Base-by-base conservation (phyloP, 2,888 invertebrate genomes). In the Antheraea assamensis region DNA sequence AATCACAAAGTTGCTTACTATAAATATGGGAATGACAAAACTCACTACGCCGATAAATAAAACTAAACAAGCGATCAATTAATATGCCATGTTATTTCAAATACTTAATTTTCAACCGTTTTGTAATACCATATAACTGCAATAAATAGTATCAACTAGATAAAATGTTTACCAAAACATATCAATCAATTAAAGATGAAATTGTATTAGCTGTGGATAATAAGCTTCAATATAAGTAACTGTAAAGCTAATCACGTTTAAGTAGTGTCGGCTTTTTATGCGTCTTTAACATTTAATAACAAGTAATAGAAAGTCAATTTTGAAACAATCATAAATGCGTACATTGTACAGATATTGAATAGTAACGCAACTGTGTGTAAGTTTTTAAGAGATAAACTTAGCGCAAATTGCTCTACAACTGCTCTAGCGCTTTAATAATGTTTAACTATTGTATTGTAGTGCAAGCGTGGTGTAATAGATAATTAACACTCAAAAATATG, bases 221-320 rank as follows among this genome's bases (percentile, higher is more conserved):
- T 85, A 83, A 83, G 80, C 74, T 78, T 78, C 81, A 82, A 85
- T 81, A 78, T 80, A 73, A 72, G 74, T 76, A 80, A 79, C 78
- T 74, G 78, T 78, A 76, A 75, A 68, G 72, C 76, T 47, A 71
- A 74, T 72, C 72, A 72, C 72, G 64, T 42, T 72, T 61, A 72
- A 73, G 52, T 27, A 74, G 71, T n/a, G 64, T 72, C 71, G 66
- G 55, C 71, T 71, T 72, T 74, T 58, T 55, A 66, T 68, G 42
- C 71, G 66, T 68, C 66, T 74, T 68, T 74, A 75, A 85, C 81
- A 85, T 84, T 87, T 88, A 89, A 90, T 89, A 88, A 88, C 85
- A 83, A 78, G 84, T 88, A 87, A 90, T 90, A 86, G 90, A 88
- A 84, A 86, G 84, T 83, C 87, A 83, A 88, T 88, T 88, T 90